Conservation (phyloP, 1,140 invertebrate genomes). For the Trichogramma pretiosum region DNA sequence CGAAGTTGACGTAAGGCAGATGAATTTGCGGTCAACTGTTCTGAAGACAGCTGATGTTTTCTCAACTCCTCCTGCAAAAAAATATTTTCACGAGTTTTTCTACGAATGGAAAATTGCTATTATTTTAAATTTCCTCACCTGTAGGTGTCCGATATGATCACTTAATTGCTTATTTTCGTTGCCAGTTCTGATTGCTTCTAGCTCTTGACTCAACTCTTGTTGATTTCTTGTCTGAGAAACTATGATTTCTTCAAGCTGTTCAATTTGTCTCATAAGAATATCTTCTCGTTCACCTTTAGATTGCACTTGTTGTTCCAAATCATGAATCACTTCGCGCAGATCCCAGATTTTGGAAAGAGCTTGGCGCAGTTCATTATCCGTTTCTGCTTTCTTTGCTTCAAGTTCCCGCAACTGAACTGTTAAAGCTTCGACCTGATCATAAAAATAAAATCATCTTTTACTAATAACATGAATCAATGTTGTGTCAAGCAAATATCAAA, state of each 20-base stretch:
- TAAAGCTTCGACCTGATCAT: conserved; percentile 58
- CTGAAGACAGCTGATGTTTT: conserved; percentile 47
- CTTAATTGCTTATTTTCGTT: conserved; percentile 44
- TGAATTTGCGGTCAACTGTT: conserved; percentile 48
- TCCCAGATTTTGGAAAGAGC: conserved; percentile 63
- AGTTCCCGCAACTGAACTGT: conserved; percentile 51
- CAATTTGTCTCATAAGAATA: conserved; percentile 42
- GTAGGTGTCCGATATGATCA: conserved; percentile 46
- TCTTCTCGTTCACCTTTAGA: conserved; percentile 47
- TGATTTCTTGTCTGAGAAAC: conserved; percentile 49
- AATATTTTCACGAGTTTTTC: not conserved
- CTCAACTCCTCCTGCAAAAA: conserved; percentile 46
- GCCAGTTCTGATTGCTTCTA: conserved; percentile 44
- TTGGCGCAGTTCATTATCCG: conserved; percentile 58
- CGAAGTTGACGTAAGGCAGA: conserved; percentile 47
- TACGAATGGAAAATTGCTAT: not conserved
- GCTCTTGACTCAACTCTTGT: conserved; percentile 46
- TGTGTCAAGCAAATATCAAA: no score
- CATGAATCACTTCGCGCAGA: conserved; percentile 64
- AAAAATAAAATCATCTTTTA: no score
- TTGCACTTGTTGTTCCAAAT: conserved; percentile 64
- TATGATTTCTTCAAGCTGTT: conserved; percentile 45
- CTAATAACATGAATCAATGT: no score
- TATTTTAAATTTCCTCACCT: conserved; percentile 26
- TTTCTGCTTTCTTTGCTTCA: conserved; percentile 49